A percentile compares a stretch with the other conserved stretches of the same genome.
These are phyloP conservation scores for Acanthaster planci DNA, from an alignment of 35 echinoderm and acorn worm genomes.

Conservation along the genomic window DNA sequence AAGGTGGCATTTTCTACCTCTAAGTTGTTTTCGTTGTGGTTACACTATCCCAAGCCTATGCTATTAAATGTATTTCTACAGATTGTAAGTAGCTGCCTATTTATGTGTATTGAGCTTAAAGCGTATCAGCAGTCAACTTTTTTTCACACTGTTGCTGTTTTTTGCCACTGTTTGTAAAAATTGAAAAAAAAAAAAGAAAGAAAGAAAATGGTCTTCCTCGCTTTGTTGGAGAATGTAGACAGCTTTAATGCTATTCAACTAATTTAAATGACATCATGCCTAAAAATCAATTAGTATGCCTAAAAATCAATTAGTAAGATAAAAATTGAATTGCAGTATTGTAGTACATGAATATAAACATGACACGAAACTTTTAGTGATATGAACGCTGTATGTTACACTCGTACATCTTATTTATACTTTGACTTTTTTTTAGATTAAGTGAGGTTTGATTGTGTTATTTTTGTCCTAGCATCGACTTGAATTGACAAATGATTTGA, in stretches of 20 bases:
- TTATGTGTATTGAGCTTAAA: constrained; percentile 17
- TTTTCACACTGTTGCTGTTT: neutral
- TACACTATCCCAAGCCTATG: neutral
- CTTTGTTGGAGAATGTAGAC: neutral
- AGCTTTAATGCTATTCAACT: constrained; percentile 7
- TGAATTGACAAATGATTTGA: too few species aligned
- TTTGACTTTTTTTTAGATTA: neutral
- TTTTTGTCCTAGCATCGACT: neutral
- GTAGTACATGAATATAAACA: constrained; percentile 6
- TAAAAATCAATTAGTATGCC: too few species aligned
- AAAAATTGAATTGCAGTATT: constrained; percentile 26
- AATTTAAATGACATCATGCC: constrained; percentile 1
- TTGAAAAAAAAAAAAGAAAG: neutral
- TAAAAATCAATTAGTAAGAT: neutral
- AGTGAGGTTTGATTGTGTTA: neutral
- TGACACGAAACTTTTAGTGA: neutral
- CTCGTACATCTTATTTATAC: constrained; percentile 19
- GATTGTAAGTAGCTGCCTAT: constrained; percentile 17
- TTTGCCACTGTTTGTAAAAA: constrained; percentile 14
- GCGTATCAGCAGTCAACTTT: neutral
- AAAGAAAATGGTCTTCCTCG: constrained; percentile 12
- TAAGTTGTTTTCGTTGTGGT: neutral
- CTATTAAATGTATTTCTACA: neutral
- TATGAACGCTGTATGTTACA: neutral
- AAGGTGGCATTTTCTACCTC: constrained; percentile 24